Percentiles rank a stretch among this genome's conserved stretches.
Evolutionary conservation across 2,113 vertebrate species (phyloP).

Genomic region (Excalfactoria chinensis): DNA sequence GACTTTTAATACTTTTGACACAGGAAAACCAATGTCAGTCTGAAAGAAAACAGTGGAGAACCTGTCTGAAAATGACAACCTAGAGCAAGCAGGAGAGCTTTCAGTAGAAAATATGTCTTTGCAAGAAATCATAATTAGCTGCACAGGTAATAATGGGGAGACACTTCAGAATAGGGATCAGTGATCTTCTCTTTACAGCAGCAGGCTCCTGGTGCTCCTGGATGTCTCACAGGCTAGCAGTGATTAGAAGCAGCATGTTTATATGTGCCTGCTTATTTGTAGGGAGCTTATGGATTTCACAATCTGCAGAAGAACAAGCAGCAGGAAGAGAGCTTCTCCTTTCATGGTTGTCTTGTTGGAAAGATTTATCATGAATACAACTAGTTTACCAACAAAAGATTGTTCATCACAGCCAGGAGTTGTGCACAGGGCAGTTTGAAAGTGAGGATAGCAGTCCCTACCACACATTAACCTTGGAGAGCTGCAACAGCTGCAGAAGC

Average conservation of each 20-base stretch:
- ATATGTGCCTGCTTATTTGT: conserved; percentile 19
- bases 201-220: background rate
- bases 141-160: background rate
- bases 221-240: background rate
- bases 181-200: background rate
- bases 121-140: background rate
- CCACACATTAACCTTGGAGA: background rate
- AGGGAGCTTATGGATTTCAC: background rate
- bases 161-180: background rate
- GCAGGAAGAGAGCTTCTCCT: background rate
- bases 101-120: background rate
- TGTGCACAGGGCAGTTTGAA: background rate
- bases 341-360: background rate
- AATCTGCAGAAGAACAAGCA: background rate
- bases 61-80: background rate
- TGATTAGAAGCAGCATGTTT: background rate
- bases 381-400: background rate
- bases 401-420: background rate
- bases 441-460: background rate
- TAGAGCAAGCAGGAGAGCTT: background rate
- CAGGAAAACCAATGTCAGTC: background rate
- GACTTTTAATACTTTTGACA: background rate
- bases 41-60: background rate
- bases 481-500: background rate
- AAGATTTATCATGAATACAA: background rate